phyloP scores from a whole-genome alignment of 2,888 invertebrate genomes.

The Cotesia congregata region DNA sequence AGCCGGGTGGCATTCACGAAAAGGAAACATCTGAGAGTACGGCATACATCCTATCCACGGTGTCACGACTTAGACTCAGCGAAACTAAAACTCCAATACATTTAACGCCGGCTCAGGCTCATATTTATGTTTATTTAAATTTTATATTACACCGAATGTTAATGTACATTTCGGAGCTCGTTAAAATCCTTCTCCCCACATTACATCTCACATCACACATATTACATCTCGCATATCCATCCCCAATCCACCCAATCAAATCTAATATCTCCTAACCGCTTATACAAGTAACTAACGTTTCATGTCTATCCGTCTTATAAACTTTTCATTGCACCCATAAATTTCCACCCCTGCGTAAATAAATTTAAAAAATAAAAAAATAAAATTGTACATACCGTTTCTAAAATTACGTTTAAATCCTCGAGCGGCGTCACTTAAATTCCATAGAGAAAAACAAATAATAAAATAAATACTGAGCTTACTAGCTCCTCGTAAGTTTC shows the following conservation, averaged over 20 bases:
- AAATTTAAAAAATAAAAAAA: not conserved
- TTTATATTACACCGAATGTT: not conserved
- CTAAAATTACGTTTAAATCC: constrained; percentile 56
- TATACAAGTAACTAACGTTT: too few relatives aligned
- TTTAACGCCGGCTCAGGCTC: constrained; percentile 5
- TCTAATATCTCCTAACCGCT: not conserved
- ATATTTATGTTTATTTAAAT: constrained; percentile 3
- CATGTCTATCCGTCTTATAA: not conserved
- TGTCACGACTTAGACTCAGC: constrained; percentile 35
- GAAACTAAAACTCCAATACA: constrained; percentile 1
- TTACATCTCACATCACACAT: not conserved
- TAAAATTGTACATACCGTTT: constrained; percentile 47
- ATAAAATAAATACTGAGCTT: constrained; percentile 44
- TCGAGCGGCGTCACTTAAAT: constrained; percentile 49
- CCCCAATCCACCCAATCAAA: not conserved
- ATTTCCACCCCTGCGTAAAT: not conserved
- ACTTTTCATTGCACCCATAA: not conserved
- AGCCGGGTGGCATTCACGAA: constrained; percentile 55
- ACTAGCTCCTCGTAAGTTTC: constrained; percentile 41
- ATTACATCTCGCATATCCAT: too few relatives aligned
- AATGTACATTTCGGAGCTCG: not conserved
- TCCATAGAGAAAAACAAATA: constrained; percentile 47
- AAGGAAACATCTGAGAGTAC: constrained; percentile 36
- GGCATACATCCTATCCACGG: constrained; percentile 37
- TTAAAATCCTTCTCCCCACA: not conserved